These are phyloP conservation scores for Agonopterix subpropinquella DNA, from an alignment of 2,888 invertebrate species.

Conservation along the genomic window DNA sequence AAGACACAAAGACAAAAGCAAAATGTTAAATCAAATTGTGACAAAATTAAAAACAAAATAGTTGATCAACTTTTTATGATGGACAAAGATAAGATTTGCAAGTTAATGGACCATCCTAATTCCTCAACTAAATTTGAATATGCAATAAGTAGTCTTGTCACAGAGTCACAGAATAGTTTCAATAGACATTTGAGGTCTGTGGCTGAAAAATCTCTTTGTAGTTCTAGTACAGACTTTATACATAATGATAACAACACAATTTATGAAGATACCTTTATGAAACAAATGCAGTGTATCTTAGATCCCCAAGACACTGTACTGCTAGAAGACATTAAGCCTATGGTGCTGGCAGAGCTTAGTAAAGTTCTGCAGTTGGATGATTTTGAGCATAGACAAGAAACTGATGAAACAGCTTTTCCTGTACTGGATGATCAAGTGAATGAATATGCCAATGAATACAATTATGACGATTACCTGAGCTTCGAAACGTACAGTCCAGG, in stretches of 20 bases:
- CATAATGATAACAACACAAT: conserved; percentile 78
- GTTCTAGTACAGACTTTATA: conserved; percentile 62
- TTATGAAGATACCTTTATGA: conserved; percentile 85
- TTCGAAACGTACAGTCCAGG: conserved; percentile 1
- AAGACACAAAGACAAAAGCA: conserved; percentile 33
- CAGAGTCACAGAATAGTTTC: conserved; percentile 66
- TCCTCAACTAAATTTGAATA: conserved; percentile 71
- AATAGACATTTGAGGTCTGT: conserved; percentile 61
- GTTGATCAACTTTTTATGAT: conserved; percentile 67
- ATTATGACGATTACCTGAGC: conserved; percentile 19
- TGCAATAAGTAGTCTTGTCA: conserved; percentile 66
- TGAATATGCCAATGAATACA: conserved; percentile 16
- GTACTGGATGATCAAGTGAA: conserved; percentile 6
- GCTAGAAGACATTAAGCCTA: conserved; percentile 74
- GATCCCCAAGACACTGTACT: conserved; percentile 75
- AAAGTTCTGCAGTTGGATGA: conserved; percentile 70
- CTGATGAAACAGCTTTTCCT: conserved; percentile 22
- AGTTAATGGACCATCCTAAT: conserved; percentile 65
- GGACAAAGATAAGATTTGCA: conserved; percentile 67
- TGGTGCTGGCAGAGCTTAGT: conserved; percentile 75
- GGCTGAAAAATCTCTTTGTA: conserved; percentile 62
- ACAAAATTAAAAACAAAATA: conserved; percentile 66
- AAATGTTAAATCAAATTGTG: conserved; percentile 47
- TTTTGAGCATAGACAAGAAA: conserved; percentile 36
- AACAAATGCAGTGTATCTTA: conserved; percentile 77